Base-by-base conservation (phyloP, 2,797 vertebrate genomes). In the Pogonophryne albipinna region DNA sequence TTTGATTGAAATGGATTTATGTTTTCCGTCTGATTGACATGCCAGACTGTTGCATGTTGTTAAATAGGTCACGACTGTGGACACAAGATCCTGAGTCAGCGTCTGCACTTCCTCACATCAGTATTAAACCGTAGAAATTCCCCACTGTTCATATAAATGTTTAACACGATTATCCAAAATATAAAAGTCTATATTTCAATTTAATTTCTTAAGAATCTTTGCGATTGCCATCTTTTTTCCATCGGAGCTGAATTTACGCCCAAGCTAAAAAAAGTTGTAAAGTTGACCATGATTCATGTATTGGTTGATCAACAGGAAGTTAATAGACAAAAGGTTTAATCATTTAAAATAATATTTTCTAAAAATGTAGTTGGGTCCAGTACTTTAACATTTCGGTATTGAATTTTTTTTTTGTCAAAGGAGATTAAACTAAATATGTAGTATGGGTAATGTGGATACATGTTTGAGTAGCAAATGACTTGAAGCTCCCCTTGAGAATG, bases 21-120 rank as follows among this genome's bases (percentile, higher is more conserved):
- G 38, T 20, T 1, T 45, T 52, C 9, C 19, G 31, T 16, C 27
- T 63, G 46, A 77, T 23, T 7, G 31, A 15, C 19, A 65, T 9
- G 13, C 9, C 19, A 7, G 19, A 23, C 58, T 23, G 57, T 42
- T 38, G 52, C 34, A 53, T 38, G 17, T 34, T 44, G 59, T 42
- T 53, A 50, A 74, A 58, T 63, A 56, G 59, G 34, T 84, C 67
- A 52, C 49, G 9, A 2, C 44, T 71, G 72, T 67, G 76, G 58
- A 77, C 76, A 75, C 64, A 17, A 80, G 65, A 45, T 44, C 50
- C 53, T 55, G 57, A 82, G 76, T 83, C 61, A 76, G 71, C 71
- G 61, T 57, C 49, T 49, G 64, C 14, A 64, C 71, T 66, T 78
- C 65, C 73, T 79, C 70, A 61, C 47, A 49, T 57, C 11, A 50